These are phyloP conservation scores for Elymnias hypermnestra DNA, from an alignment of 1,140 invertebrate species.

Conservation along the genomic window DNA sequence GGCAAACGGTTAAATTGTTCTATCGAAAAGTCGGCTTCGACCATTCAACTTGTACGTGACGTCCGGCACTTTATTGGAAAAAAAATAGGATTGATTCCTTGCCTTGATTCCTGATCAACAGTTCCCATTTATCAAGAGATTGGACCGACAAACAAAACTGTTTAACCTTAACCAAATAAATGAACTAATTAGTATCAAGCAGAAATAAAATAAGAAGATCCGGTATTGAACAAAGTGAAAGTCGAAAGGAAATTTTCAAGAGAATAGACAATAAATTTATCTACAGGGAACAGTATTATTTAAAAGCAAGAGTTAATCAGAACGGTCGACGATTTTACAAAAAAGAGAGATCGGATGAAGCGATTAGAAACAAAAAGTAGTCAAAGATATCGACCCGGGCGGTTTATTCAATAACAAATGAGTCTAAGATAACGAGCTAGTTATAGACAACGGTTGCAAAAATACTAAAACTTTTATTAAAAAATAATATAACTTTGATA, in stretches of 20 bases:
- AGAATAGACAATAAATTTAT: conserved; percentile 16
- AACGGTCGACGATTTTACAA: conserved; percentile 35
- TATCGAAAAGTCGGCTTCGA: conserved; percentile 45
- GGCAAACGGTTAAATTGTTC: conserved; percentile 25
- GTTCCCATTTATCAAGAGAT: conserved; percentile 8
- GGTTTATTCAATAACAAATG: conserved; percentile 10
- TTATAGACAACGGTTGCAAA: conserved; percentile 6
- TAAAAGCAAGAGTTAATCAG: conserved; percentile 50
- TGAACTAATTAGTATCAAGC: background rate
- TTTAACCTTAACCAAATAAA: background rate
- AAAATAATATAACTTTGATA: too few relatives aligned
- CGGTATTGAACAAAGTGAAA: conserved; percentile 30
- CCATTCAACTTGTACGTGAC: conserved; percentile 62
- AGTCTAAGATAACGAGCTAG: too few relatives aligned
- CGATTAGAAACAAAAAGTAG: conserved; percentile 8
- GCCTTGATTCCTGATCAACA: too few relatives aligned
- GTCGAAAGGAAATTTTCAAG: conserved; percentile 19
- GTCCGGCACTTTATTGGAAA: conserved; percentile 35
- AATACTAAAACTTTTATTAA: too few relatives aligned
- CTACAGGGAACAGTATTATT: conserved; percentile 11
- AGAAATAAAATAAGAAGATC: background rate
- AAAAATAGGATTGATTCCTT: too few relatives aligned
- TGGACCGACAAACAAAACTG: background rate
- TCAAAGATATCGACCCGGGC: background rate
- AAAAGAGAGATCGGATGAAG: conserved; percentile 20